Evolutionary conservation across 2,888 invertebrate genomes (phyloP).

Genomic region (Tipula vernalis): DNA sequence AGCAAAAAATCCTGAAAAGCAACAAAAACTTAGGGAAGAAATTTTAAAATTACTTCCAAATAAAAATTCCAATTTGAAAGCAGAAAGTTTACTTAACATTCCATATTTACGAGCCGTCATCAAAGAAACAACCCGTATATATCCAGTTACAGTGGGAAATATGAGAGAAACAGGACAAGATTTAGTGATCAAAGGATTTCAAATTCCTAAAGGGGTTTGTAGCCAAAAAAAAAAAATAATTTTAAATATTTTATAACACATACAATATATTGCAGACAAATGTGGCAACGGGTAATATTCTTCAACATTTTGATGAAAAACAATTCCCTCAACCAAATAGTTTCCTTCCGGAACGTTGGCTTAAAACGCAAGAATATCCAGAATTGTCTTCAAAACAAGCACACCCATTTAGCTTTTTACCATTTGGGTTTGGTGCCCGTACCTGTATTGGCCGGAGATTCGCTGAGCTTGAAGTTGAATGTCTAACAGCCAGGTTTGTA

Average conservation of each 20-base stretch:
- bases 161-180: conserved; percentile 41
- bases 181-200: conserved; percentile 49
- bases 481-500: not conserved
- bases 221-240: conserved; percentile 20
- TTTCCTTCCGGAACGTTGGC: conserved; percentile 61
- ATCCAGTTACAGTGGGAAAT: conserved; percentile 47
- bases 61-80: conserved; percentile 33
- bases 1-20: conserved; percentile 47
- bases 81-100: conserved; percentile 35
- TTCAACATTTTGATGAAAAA: conserved; percentile 43
- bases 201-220: conserved; percentile 44
- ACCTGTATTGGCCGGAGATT: not conserved
- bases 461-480: not conserved
- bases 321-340: conserved; percentile 45
- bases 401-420: conserved; percentile 31
- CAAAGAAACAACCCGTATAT: conserved; percentile 55
- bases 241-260: too few species aligned
- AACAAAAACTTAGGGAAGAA: conserved; percentile 48
- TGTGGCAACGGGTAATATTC: conserved; percentile 43
- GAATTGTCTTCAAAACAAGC: conserved; percentile 16
- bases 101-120: conserved; percentile 60
- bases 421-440: not conserved
- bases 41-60: conserved; percentile 34
- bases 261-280: conserved; percentile 28
- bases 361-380: conserved; percentile 21